phyloP scores from a whole-genome alignment of 2,113 vertebrate genomes.

The Mus pahari region DNA sequence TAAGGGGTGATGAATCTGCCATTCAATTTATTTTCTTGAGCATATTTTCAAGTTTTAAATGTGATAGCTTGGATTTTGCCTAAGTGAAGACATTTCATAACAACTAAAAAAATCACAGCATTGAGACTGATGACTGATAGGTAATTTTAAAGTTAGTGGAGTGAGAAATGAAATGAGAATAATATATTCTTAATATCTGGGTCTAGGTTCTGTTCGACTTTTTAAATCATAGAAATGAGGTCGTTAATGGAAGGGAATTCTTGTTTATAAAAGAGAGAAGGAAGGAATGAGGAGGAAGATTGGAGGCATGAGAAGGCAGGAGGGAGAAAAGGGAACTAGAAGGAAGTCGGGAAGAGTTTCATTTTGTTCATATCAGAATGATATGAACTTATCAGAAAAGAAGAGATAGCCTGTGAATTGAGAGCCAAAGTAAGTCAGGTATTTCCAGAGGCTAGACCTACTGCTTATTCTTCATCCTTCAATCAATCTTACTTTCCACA shows the following conservation, averaged over 20 bases:
- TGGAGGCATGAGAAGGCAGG: not conserved
- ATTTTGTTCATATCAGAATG: not conserved
- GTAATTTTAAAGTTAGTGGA: constrained; percentile 10
- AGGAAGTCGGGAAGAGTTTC: not conserved
- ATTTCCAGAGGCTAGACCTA: not conserved
- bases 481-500: not conserved
- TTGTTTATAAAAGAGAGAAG: not conserved
- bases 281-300: not conserved
- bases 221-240: not conserved
- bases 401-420: not conserved
- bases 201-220: not conserved
- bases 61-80: not conserved
- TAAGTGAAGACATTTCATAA: not conserved
- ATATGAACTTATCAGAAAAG: not conserved
- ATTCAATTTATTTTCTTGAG: not conserved
- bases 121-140: not conserved
- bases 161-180: not conserved
- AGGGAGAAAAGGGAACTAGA: not conserved
- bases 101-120: not conserved
- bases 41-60: not conserved
- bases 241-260: not conserved
- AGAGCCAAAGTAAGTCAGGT: not conserved
- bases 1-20: not conserved
- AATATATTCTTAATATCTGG: not conserved
- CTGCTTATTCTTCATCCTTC: constrained; percentile 31